Evolutionary conservation across 2,797 vertebrate genomes (phyloP).

Genomic region (Chrysocyon brachyurus): DNA sequence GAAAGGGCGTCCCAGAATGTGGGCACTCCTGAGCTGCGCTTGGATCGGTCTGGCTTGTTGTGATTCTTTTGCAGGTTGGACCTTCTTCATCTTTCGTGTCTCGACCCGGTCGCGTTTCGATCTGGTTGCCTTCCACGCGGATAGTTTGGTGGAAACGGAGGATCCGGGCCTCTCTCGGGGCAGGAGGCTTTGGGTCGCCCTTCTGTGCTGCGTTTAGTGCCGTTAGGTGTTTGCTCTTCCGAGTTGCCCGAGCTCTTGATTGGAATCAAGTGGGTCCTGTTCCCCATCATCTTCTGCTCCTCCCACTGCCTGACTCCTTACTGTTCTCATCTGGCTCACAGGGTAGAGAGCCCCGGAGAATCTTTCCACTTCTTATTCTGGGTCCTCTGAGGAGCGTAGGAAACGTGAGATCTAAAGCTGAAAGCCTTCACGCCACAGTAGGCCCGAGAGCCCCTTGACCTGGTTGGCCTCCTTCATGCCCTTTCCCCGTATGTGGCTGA

Average conservation of each 20-base stretch:
- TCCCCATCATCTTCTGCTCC: neutral
- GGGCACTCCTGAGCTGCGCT: constrained; percentile 66
- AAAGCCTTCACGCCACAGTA: neutral
- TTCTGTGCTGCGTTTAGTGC: neutral
- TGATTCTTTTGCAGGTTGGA: constrained; percentile 85
- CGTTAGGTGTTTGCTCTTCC: constrained; percentile 9
- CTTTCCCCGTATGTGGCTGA: neutral
- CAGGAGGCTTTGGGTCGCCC: constrained; percentile 57
- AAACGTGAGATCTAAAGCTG: neutral
- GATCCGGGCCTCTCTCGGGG: constrained; percentile 71
- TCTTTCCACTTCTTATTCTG: constrained; percentile 17
- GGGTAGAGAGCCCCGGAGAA: neutral
- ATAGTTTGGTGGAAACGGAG: constrained; percentile 73
- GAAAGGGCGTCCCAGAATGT: constrained; percentile 14
- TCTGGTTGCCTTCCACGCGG: constrained; percentile 71
- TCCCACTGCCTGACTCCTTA: neutral
- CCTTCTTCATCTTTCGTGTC: constrained; percentile 74
- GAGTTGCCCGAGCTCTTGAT: constrained; percentile 10
- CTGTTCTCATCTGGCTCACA: neutral
- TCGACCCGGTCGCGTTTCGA: constrained; percentile 56
- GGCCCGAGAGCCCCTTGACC: neutral
- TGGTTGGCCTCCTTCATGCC: neutral
- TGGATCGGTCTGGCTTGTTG: constrained; percentile 75
- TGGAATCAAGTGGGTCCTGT: constrained; percentile 17
- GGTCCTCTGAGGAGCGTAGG: neutral